A percentile compares a stretch with the other conserved stretches of the same genome.
These are phyloP conservation scores for Drosophila obscura DNA, from an alignment of 1,140 invertebrate genomes.

Conservation along the genomic window DNA sequence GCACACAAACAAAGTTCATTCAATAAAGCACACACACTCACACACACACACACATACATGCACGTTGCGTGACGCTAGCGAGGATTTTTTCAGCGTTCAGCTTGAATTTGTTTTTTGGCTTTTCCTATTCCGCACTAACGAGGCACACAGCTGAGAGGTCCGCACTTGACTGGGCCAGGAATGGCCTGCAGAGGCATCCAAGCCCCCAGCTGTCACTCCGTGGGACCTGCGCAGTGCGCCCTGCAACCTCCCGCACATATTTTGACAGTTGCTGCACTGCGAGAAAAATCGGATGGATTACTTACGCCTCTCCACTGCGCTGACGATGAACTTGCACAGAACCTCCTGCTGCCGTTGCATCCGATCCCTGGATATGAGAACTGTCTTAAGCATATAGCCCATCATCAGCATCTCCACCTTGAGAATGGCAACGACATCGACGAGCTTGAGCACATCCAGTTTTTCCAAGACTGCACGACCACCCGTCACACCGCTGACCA, in stretches of 20 bases:
- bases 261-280: constrained; percentile 59
- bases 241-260: neutral
- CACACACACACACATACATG: constrained; percentile 64
- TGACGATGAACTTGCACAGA: constrained; percentile 60
- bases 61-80: constrained; percentile 62
- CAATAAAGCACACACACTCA: constrained; percentile 31
- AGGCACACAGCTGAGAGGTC: constrained; percentile 79
- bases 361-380: constrained; percentile 60
- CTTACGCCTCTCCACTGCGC: constrained; percentile 51
- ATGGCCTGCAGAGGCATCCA: constrained; percentile 11
- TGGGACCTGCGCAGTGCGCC: constrained; percentile 52
- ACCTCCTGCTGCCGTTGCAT: constrained; percentile 60
- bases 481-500: constrained; percentile 42
- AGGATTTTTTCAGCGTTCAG: constrained; percentile 63
- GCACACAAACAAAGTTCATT: constrained; percentile 41
- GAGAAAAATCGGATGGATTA: constrained; percentile 2
- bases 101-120: constrained; percentile 31
- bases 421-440: constrained; percentile 66
- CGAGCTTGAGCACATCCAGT: constrained; percentile 43
- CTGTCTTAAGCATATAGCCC: constrained; percentile 59
- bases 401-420: constrained; percentile 74
- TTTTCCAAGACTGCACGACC: constrained; percentile 24
- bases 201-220: constrained; percentile 37
- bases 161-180: constrained; percentile 67
- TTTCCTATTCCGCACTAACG: constrained; percentile 64